A percentile compares a stretch with the other conserved stretches of the same genome.
Evolutionary conservation across 64 coral and sea anemone genomes (phyloP).

Genomic region (Pachyseris speciosa): DNA sequence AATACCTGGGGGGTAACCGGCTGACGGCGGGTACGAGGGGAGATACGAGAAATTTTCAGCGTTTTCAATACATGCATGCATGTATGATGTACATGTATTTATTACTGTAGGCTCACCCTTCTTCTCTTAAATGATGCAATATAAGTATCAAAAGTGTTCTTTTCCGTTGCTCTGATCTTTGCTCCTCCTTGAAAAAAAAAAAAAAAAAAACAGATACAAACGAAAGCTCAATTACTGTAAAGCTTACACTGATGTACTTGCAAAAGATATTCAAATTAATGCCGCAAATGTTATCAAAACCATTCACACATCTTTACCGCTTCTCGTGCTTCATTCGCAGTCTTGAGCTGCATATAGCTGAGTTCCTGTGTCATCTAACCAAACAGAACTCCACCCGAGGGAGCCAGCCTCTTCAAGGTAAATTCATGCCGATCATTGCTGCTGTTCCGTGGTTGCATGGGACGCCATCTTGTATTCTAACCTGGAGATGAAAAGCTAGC

Average conservation of each 20-base stretch:
- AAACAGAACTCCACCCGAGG: background rate
- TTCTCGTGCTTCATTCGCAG: slow-evolving; percentile 97
- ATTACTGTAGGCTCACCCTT: no score
- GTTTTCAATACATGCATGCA: no score
- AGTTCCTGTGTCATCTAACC: slow-evolving; percentile 91
- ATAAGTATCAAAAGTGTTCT: slow-evolving; percentile 88
- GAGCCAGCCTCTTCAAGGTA: background rate
- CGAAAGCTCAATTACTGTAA: no score
- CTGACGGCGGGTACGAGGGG: no score
- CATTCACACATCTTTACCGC: slow-evolving; percentile 46
- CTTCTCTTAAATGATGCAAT: slow-evolving; percentile 77
- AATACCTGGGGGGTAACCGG: no score
- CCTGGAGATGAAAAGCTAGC: background rate
- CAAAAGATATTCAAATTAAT: no score
- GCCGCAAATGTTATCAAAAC: background rate
- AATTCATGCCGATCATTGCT: background rate
- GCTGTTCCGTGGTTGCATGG: background rate
- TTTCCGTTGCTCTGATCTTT: slow-evolving; percentile 88
- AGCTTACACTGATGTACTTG: no score
- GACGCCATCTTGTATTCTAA: slow-evolving; percentile 68
- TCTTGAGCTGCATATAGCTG: slow-evolving; percentile 97
- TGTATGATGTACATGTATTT: no score
- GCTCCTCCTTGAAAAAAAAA: slow-evolving; percentile 71
- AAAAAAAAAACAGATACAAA: no score
- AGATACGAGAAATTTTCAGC: no score